These are phyloP conservation scores for Lampris incognitus DNA, from an alignment of 2,113 vertebrate species.

Conservation along the genomic window DNA sequence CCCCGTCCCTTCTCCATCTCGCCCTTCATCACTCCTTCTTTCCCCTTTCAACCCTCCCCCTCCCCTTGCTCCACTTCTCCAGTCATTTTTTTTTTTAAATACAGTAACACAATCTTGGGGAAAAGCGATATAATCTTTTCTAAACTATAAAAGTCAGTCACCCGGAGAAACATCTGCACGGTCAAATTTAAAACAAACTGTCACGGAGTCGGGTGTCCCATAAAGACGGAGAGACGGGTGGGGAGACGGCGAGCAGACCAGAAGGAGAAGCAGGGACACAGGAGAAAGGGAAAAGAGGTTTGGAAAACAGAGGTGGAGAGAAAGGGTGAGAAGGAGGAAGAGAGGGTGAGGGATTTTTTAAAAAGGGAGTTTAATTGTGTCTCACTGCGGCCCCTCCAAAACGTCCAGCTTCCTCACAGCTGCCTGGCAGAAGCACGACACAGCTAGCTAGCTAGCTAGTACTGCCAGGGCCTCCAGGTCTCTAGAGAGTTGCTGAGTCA, in stretches of 20 bases:
- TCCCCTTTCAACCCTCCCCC: neutral
- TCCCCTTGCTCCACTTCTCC: slow-evolving; percentile 44
- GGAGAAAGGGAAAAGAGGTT: slow-evolving; percentile 24
- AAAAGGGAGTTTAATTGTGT: slow-evolving; percentile 69
- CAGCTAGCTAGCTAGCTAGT: slow-evolving; percentile 49
- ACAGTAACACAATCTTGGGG: slow-evolving; percentile 87
- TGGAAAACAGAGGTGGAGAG: slow-evolving; percentile 53
- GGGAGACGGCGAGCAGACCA: slow-evolving; percentile 28
- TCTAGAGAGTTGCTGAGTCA: too few relatives aligned
- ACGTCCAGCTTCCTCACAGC: slow-evolving; percentile 63
- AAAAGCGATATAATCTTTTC: slow-evolving; percentile 89
- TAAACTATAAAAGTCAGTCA: slow-evolving; percentile 89
- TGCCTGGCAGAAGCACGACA: slow-evolving; percentile 43
- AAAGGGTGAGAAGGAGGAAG: slow-evolving; percentile 48
- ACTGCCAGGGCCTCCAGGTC: slow-evolving; percentile 33
- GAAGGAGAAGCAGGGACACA: slow-evolving; percentile 27
- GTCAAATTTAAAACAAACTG: slow-evolving; percentile 90
- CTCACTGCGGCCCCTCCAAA: slow-evolving; percentile 64
- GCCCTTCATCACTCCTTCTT: neutral
- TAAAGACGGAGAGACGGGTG: slow-evolving; percentile 68
- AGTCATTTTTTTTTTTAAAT: slow-evolving; percentile 82
- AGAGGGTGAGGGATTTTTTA: slow-evolving; percentile 57
- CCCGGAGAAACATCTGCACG: slow-evolving; percentile 88
- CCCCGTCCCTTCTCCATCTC: neutral
- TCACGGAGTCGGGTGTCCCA: slow-evolving; percentile 84